phyloP scores from a whole-genome alignment of 1,140 invertebrate genomes.

The Drosophila saltans region DNA sequence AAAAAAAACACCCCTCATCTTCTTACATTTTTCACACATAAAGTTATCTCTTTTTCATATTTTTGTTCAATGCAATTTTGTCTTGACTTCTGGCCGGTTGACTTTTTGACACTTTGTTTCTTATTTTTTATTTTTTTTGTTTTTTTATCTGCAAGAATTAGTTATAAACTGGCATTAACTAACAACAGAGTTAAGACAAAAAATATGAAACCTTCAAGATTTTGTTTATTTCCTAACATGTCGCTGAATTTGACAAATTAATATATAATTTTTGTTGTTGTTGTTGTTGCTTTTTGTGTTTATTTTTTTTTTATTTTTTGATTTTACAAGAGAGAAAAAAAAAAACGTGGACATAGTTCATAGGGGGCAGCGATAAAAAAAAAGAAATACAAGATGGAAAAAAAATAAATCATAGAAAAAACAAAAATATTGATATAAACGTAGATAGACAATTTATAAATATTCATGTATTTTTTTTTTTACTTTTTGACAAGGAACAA shows the following conservation, averaged over 20 bases:
- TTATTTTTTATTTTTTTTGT: neutral
- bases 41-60: constrained; percentile 28
- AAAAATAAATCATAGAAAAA: constrained; percentile 32
- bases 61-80: constrained; percentile 28
- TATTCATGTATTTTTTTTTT: constrained; percentile 39
- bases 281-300: constrained; percentile 27
- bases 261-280: constrained; percentile 48
- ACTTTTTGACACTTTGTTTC: constrained; percentile 54
- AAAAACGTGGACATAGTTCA: constrained; percentile 22
- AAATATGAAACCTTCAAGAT: constrained; percentile 26
- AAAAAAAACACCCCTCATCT: constrained; percentile 10
- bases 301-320: constrained; percentile 33
- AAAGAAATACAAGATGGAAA: constrained; percentile 3
- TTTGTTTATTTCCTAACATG: constrained; percentile 53
- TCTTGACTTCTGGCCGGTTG: constrained; percentile 55
- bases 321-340: constrained; percentile 9
- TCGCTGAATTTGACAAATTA: constrained; percentile 63
- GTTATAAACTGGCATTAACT: constrained; percentile 42
- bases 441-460: constrained; percentile 43
- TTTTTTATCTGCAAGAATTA: constrained; percentile 57
- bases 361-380: constrained; percentile 14
- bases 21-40: constrained; percentile 28
- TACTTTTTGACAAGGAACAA: constrained; percentile 6
- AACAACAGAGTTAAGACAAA: constrained; percentile 9
- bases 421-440: constrained; percentile 36